A percentile compares a stretch with the other conserved stretches of the same genome.
Evolutionary conservation across 1,140 invertebrate species (phyloP).

Genomic region (Popillia japonica): DNA sequence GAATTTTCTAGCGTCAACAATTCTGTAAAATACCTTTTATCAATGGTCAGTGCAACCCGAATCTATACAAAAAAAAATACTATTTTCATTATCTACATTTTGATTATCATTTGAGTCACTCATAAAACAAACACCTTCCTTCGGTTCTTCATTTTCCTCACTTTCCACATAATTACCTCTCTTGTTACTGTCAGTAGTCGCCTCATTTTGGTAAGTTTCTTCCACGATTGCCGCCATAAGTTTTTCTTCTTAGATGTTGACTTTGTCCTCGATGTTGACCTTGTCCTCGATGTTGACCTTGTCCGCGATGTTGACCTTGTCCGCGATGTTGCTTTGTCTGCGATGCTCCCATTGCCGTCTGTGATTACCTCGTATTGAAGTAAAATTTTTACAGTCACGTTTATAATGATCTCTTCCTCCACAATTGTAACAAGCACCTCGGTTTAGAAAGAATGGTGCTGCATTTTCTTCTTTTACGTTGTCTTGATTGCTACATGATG

Average conservation of each 20-base stretch:
- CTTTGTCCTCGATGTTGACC: no score
- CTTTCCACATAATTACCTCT: background rate
- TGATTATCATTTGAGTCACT: background rate
- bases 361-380: no score
- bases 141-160: background rate
- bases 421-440: slow-evolving; percentile 33
- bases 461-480: background rate
- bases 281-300: no score
- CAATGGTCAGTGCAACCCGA: background rate
- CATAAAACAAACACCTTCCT: background rate
- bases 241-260: no score
- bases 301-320: no score
- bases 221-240: no score
- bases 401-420: background rate
- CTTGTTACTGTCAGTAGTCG: background rate
- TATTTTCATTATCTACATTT: background rate
- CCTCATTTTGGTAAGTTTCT: background rate
- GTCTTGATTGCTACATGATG: background rate
- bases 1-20: background rate
- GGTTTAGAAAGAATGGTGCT: background rate
- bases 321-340: no score
- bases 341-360: no score
- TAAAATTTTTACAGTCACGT: no score
- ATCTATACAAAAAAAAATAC: background rate
- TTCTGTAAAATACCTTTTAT: background rate